Conservation (phyloP, 2,888 invertebrate genomes). For the Oithona nana region DNA sequence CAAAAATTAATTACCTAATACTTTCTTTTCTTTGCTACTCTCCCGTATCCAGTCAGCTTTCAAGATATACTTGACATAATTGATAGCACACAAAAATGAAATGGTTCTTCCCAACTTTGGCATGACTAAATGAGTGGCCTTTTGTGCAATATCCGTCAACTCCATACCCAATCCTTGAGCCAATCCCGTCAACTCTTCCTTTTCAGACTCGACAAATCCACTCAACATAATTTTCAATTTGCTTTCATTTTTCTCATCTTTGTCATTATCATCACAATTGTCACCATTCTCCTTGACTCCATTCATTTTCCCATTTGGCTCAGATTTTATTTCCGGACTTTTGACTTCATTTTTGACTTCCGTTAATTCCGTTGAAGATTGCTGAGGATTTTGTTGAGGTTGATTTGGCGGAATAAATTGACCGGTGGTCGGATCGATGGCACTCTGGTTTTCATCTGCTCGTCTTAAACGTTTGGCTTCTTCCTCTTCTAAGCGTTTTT, state of each 20-base stretch:
- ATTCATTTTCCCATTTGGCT: background rate
- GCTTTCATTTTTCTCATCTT: background rate
- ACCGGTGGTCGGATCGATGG: background rate
- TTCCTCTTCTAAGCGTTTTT: constrained; percentile 20
- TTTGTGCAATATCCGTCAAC: constrained; percentile 48
- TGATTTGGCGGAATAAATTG: background rate
- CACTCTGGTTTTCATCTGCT: constrained; percentile 4
- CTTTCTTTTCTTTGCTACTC: constrained; percentile 54
- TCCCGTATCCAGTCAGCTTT: constrained; percentile 67
- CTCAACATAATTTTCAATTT: background rate
- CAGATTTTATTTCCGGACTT: background rate
- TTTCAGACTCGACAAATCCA: constrained; percentile 5
- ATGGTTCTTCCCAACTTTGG: constrained; percentile 52
- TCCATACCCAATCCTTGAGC: constrained; percentile 48
- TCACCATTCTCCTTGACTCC: background rate
- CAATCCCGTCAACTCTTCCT: background rate
- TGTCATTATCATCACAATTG: background rate
- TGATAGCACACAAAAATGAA: constrained; percentile 66
- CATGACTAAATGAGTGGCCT: constrained; percentile 79
- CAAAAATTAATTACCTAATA: constrained; percentile 40
- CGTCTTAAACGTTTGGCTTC: background rate
- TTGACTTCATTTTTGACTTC: background rate
- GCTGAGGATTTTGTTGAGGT: background rate
- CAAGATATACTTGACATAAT: constrained; percentile 58
- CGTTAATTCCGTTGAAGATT: background rate